Base-by-base conservation (phyloP, 1,140 invertebrate species). In the Rhagoletis pomonella region DNA sequence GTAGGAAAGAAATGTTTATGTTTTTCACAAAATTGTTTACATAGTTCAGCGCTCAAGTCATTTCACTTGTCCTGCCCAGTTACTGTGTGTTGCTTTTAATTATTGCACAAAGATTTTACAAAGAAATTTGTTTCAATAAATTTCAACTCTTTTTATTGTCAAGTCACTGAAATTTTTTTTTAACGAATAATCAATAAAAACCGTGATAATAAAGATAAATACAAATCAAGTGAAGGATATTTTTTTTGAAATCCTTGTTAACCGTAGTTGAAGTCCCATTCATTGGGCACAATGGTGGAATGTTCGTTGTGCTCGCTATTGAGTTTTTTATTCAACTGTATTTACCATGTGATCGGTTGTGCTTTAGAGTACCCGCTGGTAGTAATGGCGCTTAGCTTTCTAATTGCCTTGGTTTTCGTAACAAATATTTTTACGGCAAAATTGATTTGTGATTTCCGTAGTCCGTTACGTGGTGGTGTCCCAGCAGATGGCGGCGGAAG, bases 281-380 rank as follows among this genome's bases (percentile, higher is more conserved):
- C 19, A 58, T 19, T 19, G 47, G 29, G 6, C 17, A 60, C 59
- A 44, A 88, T 88, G 87, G 69, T 87, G 47, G 85, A 88, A 39
- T 88, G 87, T 60, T 81, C 87, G n/a, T 39, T 88, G 42, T 88
- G 87, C 50, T 86, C 87, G 42, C n/a, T 88, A 17, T n/a, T 88
- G 59, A 81, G 44, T 62, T 84, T 84, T 47, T 42, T 81, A 64
- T 86, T 87, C 77, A 67, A 59, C 19, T 64, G 69, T 19, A 19
- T 88, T 14, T 59, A 84, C 7, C 73, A 87, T 87, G 60, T 85
- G 47, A 39, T 88, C 44, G 12, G 42, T 1, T 77, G 64, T 14
- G 73, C 73, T 19, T 67, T 87, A 19, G 87, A 88, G 6, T 87
- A 88, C 64, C 87, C 87, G 1, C 44, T 87, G 19, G 86, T 88